Conservation (phyloP, 2,797 vertebrate genomes). For the Uromys caudimaculatus region DNA sequence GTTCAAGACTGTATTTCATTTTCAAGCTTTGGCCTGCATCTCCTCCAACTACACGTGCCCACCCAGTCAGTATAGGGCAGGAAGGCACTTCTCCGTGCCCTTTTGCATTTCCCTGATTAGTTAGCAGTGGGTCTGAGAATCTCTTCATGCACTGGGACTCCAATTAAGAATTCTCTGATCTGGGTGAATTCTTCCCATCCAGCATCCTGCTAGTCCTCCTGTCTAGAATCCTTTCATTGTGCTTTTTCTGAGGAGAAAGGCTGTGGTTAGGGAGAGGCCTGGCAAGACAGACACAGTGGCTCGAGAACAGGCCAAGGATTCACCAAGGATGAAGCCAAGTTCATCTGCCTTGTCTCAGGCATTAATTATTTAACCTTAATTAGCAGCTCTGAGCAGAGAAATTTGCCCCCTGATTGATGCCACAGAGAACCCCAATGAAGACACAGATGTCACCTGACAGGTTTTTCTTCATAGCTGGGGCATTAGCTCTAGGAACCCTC, state of each 20-base stretch:
- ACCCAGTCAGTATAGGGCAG: neutral
- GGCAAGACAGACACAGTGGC: rapidly evolving
- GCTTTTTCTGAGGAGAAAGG: neutral
- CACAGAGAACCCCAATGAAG: constrained; percentile 29
- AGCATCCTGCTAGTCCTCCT: neutral
- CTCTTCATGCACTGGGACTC: neutral
- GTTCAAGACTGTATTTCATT: neutral
- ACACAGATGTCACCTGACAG: neutral
- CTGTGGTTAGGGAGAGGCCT: neutral
- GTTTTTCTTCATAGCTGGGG: neutral
- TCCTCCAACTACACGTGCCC: neutral
- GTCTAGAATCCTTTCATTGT: neutral
- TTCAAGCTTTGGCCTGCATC: neutral
- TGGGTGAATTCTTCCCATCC: neutral
- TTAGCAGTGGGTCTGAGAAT: neutral
- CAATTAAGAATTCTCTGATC: neutral
- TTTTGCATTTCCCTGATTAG: constrained; percentile 34
- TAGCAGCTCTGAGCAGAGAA: neutral
- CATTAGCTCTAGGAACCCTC: neutral
- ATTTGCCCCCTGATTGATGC: neutral
- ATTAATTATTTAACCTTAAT: constrained; percentile 6
- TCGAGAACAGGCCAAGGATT: neutral
- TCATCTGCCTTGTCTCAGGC: neutral
- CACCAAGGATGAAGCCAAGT: neutral
- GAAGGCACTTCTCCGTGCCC: rapidly evolving